Base-by-base conservation (phyloP, 2,113 vertebrate genomes). In the Gorsachius goisagi region DNA sequence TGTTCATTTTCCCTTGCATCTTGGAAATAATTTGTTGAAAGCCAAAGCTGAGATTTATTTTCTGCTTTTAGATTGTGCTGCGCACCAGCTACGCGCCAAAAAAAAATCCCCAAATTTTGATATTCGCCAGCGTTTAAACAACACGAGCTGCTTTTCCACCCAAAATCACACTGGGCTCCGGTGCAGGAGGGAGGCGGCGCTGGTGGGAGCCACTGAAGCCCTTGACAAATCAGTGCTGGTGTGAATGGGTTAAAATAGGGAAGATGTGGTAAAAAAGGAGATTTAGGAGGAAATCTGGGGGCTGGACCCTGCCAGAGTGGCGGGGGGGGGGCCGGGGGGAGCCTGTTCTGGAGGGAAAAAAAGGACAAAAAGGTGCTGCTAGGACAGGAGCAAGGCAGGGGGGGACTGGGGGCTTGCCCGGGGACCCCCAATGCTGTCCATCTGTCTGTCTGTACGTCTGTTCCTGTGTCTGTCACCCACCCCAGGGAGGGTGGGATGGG, bases 1-100 rank as follows among this genome's bases (percentile, higher is more conserved):
- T 96, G 97, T 82, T 91, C 5, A 4, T 87, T 83, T 88, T 95
- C 97, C 90, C 93, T 97, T 81, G 74, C 94, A 71, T 97, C 93
- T 89, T 92, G 73, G 95, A 94, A 97, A 93, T 96, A 96, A 96
- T 93, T 95, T 96, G 81, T 93, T 90, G 94, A 92, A 97, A 97
- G 94, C 90, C 85, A 86, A 96, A 95, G 89, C 81, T 79, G 94
- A 64, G 47, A 53, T 21, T 71, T 88, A 71, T 93, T 98, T 94
- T 37, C 86, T 98, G 98, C 98, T 98, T 98, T 96, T 94, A 85
- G 39, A 93, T 97, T 98, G 97, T 95, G 78, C 95, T 97, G 97
- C 88, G 97, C 67, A 94, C 97, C 13, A 21, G 4, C 55, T 9
- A 13, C 55, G 9, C 12, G 19, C 28, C 45, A 53, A 56, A 14